phyloP scores from a whole-genome alignment of 2,113 vertebrate genomes.

The Sinosuthora webbiana region DNA sequence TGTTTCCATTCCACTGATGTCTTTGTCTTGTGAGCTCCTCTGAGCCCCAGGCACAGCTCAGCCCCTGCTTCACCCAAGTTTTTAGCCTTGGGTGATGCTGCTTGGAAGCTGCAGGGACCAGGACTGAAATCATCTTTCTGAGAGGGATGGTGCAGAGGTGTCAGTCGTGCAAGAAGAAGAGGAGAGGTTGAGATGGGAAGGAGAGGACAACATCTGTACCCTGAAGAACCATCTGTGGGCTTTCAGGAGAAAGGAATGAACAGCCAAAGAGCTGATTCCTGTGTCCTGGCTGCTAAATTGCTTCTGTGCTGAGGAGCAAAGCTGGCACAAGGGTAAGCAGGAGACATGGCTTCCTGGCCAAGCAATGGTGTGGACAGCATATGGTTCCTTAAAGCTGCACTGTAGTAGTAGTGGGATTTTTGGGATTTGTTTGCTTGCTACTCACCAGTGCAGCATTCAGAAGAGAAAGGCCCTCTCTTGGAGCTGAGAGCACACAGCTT shows the following conservation, averaged over 20 bases:
- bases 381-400: neutral
- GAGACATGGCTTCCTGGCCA: accelerated
- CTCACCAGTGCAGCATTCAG: neutral
- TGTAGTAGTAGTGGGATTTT: no score
- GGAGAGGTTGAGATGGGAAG: neutral
- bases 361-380: neutral
- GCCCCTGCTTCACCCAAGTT: neutral
- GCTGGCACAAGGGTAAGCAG: neutral
- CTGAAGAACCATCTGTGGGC: neutral
- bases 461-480: neutral
- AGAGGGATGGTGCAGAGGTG: neutral
- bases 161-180: neutral
- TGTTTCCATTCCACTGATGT: neutral
- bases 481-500: neutral
- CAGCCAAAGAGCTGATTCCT: neutral
- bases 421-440: neutral
- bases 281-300: neutral
- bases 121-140: neutral
- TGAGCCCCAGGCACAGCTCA: neutral
- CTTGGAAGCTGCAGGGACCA: neutral
- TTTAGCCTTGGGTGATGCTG: neutral
- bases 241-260: neutral
- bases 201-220: neutral
- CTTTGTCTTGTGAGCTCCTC: neutral
- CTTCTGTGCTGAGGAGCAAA: neutral